Base-by-base conservation (phyloP, 2,888 invertebrate genomes). In the Drosophila aldrichi region DNA sequence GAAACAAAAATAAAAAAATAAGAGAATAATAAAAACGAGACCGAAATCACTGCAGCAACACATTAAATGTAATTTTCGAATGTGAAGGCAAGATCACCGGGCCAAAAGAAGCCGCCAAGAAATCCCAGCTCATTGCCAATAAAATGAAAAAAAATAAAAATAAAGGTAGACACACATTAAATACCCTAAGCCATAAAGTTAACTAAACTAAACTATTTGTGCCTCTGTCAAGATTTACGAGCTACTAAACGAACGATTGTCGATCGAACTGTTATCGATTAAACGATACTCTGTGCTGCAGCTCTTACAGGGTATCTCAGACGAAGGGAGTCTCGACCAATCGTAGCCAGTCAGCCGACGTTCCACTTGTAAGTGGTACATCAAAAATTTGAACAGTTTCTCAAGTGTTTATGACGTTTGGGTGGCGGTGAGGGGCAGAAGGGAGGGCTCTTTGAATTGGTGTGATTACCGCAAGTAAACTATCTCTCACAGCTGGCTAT, bases 401-500 rank as follows among this genome's bases (percentile, higher is more conserved):
- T 85, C 88, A 89, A 89, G 89, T 85, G 88, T 71, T 85, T 85
- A 82, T 74, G 74, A 74, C 73, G 74, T 72, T 61, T 29, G 2
- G 51, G 20, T 7, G 8, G 41, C 2, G 7, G 14, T 18, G 5
- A 12, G 12, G 3, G 9, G 41, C 36, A 0, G 43, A n/a, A 52
- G 41, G n/a, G 55, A 56, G 54, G 46, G n/a, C n/a, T n/a, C 55
- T 74, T 56, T 55, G 81, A 62, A 77, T 77, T 80, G 77, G 46
- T 78, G 79, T 84, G 83, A 84, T 84, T 84, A 84, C 88, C 86
- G 79, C 79, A 70, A 88, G 82, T 88, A 76, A 84, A 89, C 88
- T 88, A 84, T 89, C 83, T 84, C 88, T 61, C 83, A 70, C 49
- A 49, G 75, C 64, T 73, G 81, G 81, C 59, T 63, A 49, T 12